Evolutionary conservation across 2,888 invertebrate species (phyloP).

Genomic region (Icerya purchasi): DNA sequence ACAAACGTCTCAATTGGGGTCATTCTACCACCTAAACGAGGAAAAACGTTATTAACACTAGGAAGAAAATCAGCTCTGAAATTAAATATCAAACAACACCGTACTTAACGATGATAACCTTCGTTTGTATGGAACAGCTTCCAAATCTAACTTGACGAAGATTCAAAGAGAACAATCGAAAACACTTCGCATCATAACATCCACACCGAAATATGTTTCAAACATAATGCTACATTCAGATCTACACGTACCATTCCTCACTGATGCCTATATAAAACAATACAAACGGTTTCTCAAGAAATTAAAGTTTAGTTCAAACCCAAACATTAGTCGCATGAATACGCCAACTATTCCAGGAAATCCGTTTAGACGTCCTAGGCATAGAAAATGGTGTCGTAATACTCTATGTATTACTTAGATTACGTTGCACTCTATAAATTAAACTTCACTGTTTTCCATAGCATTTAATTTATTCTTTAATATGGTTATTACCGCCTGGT

Average conservation of each 20-base stretch:
- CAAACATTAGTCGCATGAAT: background rate
- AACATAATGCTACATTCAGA: background rate
- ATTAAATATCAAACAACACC: background rate
- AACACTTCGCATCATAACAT: background rate
- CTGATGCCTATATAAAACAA: background rate
- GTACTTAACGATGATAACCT: background rate
- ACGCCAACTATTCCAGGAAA: background rate
- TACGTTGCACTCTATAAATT: background rate
- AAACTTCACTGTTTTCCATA: background rate
- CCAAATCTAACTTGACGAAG: background rate
- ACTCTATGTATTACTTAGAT: background rate
- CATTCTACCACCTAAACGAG: background rate
- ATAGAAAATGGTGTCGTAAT: background rate
- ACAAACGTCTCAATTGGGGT: background rate
- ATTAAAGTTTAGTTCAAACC: background rate
- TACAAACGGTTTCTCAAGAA: background rate
- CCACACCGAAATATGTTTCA: background rate
- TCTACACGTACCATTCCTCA: background rate
- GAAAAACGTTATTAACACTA: background rate
- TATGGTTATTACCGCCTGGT: background rate
- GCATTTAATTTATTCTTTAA: background rate
- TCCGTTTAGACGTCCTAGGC: background rate
- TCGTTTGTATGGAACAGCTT: background rate
- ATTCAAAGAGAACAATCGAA: background rate
- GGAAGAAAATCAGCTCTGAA: background rate